phyloP scores from a whole-genome alignment of 2,797 vertebrate genomes.

The Poecilia gillii region DNA sequence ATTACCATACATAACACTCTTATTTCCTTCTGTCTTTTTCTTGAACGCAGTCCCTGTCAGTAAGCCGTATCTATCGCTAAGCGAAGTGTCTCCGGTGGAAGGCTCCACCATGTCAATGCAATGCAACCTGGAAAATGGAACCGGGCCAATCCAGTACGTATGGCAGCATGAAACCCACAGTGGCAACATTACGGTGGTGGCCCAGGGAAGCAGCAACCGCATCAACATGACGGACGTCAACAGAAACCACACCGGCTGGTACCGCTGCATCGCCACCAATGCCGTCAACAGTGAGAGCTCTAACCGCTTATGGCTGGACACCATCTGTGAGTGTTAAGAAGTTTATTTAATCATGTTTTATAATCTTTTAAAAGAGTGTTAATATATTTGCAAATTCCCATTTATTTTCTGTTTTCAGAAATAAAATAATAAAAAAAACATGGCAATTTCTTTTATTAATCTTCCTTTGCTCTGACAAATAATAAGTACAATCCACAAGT shows the following conservation, averaged over 20 bases:
- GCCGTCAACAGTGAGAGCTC: constrained; percentile 86
- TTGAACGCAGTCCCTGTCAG: constrained; percentile 84
- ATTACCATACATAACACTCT: too few species aligned
- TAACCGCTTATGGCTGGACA: constrained; percentile 82
- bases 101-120: constrained; percentile 79
- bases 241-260: constrained; percentile 88
- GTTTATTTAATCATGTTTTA: neutral
- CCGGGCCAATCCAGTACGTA: constrained; percentile 82
- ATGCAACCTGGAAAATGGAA: constrained; percentile 86
- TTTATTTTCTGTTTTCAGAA: neutral
- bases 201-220: constrained; percentile 58
- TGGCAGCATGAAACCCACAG: constrained; percentile 82
- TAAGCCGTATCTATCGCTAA: constrained; percentile 85
- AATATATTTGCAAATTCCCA: neutral
- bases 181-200: constrained; percentile 64
- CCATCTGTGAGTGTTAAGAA: constrained; percentile 86
- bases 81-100: constrained; percentile 80
- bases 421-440: neutral
- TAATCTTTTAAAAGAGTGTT: neutral
- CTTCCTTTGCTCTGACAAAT: neutral
- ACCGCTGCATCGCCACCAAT: constrained; percentile 84
- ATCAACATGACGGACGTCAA: constrained; percentile 79
- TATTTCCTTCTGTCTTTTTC: neutral
- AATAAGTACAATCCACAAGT: neutral
- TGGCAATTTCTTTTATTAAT: neutral